Base-by-base conservation (phyloP, 2,797 vertebrate species). In the Darevskia nairensis region DNA sequence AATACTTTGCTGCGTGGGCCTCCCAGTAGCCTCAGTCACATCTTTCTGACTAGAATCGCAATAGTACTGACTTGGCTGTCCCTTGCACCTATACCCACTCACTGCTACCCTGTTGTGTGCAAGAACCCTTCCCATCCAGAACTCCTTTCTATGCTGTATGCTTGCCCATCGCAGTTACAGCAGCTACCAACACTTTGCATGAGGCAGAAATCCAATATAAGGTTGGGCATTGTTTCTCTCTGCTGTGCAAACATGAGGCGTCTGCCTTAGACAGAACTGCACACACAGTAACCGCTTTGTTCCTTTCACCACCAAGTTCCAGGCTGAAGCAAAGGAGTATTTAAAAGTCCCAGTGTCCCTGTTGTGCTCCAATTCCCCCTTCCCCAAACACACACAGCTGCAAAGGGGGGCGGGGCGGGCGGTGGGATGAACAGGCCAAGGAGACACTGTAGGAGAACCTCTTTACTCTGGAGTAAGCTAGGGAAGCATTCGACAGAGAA, bases 291-390 rank as follows among this genome's bases (percentile, higher is more conserved):
- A 55, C 59, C 8, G 27, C 88, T 81, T 89, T 89, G 88, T 89
- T 85, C 55, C 61, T 71, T 39, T 15, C 69, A 41, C 46, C 41
- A 85, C 61, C 71, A 89, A 85, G 66, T 75, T 89, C 83, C 41
- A 81, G 46, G 77, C 83, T 68, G 77, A 85, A 55, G 88, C 83
- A 85, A 81, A 85, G 69, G 71, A 85, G 83, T 81, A 85, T 81
- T 81, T 85, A 77, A 68, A 85, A 85, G 71, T 23, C 41, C 69
- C 59, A 68, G 27, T 29, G 83, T 50, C 69, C 59, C 84, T 74
- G 23, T 32, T 76, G 66, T n/a, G 29, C n/a, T 88, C 76, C 8
- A 32, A 74, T 55, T 46, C 55, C 35, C 75, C 64, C n/a, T 27
- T 27, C 85, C 75, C 85, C 5, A 66, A 39, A 46, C 44, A 69